phyloP scores from a whole-genome alignment of 2,113 vertebrate genomes.

The Amazona guildingii region DNA sequence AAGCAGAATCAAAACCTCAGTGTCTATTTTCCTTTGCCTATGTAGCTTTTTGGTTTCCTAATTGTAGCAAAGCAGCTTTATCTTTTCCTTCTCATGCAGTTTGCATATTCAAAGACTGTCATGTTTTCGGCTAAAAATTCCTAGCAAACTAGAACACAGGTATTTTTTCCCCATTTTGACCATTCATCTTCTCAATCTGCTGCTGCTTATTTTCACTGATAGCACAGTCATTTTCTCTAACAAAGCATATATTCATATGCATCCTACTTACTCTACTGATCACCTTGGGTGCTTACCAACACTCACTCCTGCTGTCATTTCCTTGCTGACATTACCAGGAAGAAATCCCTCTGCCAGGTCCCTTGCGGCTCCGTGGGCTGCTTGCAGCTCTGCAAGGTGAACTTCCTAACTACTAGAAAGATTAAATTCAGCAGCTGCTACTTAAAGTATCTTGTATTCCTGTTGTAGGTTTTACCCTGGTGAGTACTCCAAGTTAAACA shows the following conservation, averaged over 20 bases:
- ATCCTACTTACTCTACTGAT: neutral
- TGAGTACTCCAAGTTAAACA: conserved; percentile 48
- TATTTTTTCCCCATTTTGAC: neutral
- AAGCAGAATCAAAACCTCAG: neutral
- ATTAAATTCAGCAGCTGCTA: conserved; percentile 41
- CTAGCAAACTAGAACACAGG: neutral
- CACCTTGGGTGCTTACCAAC: neutral
- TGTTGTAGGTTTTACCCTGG: neutral
- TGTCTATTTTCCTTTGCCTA: neutral
- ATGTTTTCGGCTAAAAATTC: neutral
- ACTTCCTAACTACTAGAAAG: neutral
- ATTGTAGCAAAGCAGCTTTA: neutral
- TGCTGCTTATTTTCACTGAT: neutral
- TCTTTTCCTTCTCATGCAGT: neutral
- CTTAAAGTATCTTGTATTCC: conserved; percentile 40
- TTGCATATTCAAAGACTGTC: neutral
- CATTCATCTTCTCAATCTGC: conserved; percentile 6
- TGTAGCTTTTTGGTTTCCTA: neutral
- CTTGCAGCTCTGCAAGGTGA: neutral
- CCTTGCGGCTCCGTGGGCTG: neutral
- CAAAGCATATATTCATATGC: conserved; percentile 24
- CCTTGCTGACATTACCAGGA: neutral
- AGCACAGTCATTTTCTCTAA: neutral
- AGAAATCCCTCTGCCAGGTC: conserved; percentile 13
- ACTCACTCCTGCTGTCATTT: conserved; percentile 8